Percentiles rank a stretch among this genome's conserved stretches.
Evolutionary conservation across 2,888 invertebrate genomes (phyloP).

Genomic region (Tetramorium bicarinatum): DNA sequence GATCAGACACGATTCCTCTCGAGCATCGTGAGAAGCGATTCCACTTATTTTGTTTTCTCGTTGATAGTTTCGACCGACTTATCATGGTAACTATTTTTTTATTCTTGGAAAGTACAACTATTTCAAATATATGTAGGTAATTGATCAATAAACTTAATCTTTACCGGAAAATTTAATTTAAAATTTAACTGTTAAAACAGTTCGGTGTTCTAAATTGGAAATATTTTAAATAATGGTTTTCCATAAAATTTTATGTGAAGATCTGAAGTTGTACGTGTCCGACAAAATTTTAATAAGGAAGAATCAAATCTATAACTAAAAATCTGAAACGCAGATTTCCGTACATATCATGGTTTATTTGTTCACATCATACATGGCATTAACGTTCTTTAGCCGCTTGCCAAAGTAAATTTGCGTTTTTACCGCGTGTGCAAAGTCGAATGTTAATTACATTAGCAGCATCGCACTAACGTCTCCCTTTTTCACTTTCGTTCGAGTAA

Average conservation of each 20-base stretch:
- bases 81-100: not conserved
- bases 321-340: not conserved
- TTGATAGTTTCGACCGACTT: not conserved
- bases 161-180: not conserved
- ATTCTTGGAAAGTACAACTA: not conserved
- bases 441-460: conserved; percentile 69
- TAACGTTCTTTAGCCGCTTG: not conserved
- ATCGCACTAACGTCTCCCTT: conserved; percentile 52
- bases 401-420: conserved; percentile 59
- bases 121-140: not conserved
- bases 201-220: not conserved
- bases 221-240: not conserved
- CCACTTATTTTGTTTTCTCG: conserved; percentile 78
- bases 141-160: not conserved
- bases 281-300: not conserved
- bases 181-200: not conserved
- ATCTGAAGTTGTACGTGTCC: not conserved
- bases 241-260: not conserved
- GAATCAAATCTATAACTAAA: not conserved
- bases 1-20: conserved; percentile 62
- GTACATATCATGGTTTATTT: not conserved
- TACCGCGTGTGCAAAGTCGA: conserved; percentile 31
- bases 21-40: conserved; percentile 73
- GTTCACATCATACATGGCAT: not conserved
- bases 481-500: conserved; percentile 67